phyloP scores from a whole-genome alignment of 1,140 invertebrate species.

The Apis laboriosa region DNA sequence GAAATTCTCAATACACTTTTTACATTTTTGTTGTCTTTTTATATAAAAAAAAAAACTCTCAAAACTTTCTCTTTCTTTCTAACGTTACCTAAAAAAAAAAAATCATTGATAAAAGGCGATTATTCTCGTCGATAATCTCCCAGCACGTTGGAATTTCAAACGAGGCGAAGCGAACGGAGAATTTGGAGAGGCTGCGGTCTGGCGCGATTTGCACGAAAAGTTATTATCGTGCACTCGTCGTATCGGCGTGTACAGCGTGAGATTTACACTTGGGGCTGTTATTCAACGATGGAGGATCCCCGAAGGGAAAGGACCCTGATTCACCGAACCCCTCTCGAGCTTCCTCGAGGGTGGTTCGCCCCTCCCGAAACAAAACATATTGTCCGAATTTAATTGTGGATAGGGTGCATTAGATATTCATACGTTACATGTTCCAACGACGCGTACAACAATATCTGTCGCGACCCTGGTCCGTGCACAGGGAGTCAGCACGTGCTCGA shows the following conservation, averaged over 20 bases:
- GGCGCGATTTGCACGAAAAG: slow-evolving; percentile 47
- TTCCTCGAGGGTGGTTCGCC: slow-evolving; percentile 69
- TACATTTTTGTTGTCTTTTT: no score
- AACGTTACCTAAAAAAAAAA: no score
- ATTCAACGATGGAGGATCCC: slow-evolving; percentile 57
- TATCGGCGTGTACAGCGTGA: slow-evolving; percentile 66
- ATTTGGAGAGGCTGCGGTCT: slow-evolving; percentile 36
- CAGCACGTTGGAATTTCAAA: slow-evolving; percentile 28
- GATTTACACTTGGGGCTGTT: slow-evolving; percentile 73
- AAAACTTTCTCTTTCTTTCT: no score
- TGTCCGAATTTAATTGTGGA: slow-evolving; percentile 80
- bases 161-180: neutral
- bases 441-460: slow-evolving; percentile 73
- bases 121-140: neutral
- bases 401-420: slow-evolving; percentile 80
- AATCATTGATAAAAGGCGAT: neutral
- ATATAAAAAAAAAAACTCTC: no score
- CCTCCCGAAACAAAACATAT: slow-evolving; percentile 79
- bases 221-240: slow-evolving; percentile 59
- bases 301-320: slow-evolving; percentile 47
- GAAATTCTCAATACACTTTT: no score
- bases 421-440: slow-evolving; percentile 76
- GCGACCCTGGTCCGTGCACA: slow-evolving; percentile 56
- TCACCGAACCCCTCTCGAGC: slow-evolving; percentile 32
- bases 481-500: slow-evolving; percentile 59